Conservation (phyloP, 1,140 invertebrate species). For the Eumeta japonica region DNA sequence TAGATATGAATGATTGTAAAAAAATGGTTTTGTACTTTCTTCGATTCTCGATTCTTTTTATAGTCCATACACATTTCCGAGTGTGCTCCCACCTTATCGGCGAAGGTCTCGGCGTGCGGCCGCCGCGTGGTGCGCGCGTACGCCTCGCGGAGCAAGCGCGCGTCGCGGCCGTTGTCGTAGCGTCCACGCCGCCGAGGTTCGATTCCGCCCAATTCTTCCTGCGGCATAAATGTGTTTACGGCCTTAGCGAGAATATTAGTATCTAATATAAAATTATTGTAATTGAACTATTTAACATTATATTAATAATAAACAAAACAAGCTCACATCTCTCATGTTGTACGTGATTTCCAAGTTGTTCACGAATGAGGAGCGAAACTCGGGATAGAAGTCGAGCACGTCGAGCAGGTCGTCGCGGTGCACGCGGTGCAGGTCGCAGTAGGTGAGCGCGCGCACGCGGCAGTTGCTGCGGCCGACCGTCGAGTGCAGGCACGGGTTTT, state of each 20-base stretch:
- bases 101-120: conserved; percentile 42
- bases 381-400: conserved; percentile 95
- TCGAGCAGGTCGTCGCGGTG: conserved; percentile 95
- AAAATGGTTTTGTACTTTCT: no score
- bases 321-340: conserved; percentile 90
- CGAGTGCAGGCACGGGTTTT: conserved; percentile 90
- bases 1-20: no score
- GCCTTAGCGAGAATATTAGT: neutral
- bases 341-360: conserved; percentile 96
- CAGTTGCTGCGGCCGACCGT: conserved; percentile 96
- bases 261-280: neutral
- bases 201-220: conserved; percentile 44
- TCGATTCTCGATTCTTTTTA: no score
- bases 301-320: neutral
- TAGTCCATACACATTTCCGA: neutral
- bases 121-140: conserved; percentile 41
- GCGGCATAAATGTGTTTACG: neutral
- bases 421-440: conserved; percentile 98
- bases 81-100: conserved; percentile 47
- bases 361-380: conserved; percentile 90
- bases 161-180: conserved; percentile 42
- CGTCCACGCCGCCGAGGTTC: conserved; percentile 41
- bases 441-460: conserved; percentile 97
- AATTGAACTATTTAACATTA: neutral
- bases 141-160: conserved; percentile 38